Base-by-base conservation (phyloP, 1,140 invertebrate species). In the Drosophila leontia region DNA sequence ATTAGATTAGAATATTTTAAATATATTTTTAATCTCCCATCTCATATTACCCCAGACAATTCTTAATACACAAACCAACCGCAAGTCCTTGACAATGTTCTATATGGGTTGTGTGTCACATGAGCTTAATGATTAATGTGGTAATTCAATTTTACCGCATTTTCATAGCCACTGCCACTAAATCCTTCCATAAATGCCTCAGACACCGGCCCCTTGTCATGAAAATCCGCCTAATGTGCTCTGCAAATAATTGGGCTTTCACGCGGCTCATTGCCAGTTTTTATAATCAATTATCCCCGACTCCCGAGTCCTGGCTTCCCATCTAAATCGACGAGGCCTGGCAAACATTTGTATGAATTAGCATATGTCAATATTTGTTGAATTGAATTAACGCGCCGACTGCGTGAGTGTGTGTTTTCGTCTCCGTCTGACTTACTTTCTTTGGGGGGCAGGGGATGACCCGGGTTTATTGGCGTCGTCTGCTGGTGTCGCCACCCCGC, bases 361-460 rank as follows among this genome's bases (percentile, higher is more conserved):
- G 86, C 85, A 90, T 90, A 85, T 90, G 85, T 90, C 85, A 90
- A 90, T 90, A 90, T 90, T 90, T 90, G 85, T 90, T 85, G 84
- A 91, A 90, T 90, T 90, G 85, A 90, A 90, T 90, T 91, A 90
- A 85, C 85, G 86, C 63, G 79, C 53, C 78, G 70, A 61, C 47
- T 53, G 59, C 44, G 32, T 56, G 39, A 55, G 17, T 42, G 19
- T 58, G 17, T 32, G 53, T 41, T 47, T 53, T 35, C 2, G 44
- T 9, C 51, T 37, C 9, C 53, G 17, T 47, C 35, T 56, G 58
- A 59, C 32, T 55, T 56, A 47, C 32, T 67, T 50, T 51, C 47
- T 53, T 12, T 55, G 42, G 19, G 51, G 19, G 42, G 53, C 23
- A 12, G 32, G 19, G 17, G 32, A 26, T 32, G 45, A 34, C 59